These are phyloP conservation scores for Pterostichus niger DNA, from an alignment of 2,888 invertebrate species.

Conservation along the genomic window DNA sequence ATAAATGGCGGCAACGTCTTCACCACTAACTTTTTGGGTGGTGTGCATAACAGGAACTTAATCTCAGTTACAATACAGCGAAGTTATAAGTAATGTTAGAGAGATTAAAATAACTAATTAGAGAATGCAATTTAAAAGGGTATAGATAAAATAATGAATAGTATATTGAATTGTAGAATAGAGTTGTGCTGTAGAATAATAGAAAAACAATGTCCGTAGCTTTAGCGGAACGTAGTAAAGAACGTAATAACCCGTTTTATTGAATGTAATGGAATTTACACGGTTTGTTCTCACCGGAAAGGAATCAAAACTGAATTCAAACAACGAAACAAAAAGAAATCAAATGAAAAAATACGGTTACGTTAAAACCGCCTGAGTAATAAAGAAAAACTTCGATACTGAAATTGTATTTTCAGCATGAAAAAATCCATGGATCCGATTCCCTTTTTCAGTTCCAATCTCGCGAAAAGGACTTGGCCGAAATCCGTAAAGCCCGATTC, in stretches of 20 bases:
- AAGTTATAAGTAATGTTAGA: too few relatives aligned
- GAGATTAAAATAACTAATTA: too few relatives aligned
- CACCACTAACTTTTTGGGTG: too few relatives aligned
- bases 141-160: too few relatives aligned
- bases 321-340: conserved; percentile 27
- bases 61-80: too few relatives aligned
- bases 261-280: conserved; percentile 16
- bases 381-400: conserved; percentile 64
- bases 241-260: not conserved
- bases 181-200: too few relatives aligned
- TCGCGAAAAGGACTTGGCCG: conserved; percentile 56
- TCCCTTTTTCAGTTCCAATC: conserved; percentile 66
- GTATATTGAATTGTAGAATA: too few relatives aligned
- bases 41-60: too few relatives aligned
- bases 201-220: too few relatives aligned
- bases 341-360: conserved; percentile 56
- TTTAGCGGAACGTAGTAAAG: not conserved
- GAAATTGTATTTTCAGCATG: conserved; percentile 64
- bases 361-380: conserved; percentile 47
- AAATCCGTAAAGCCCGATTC: conserved; percentile 67
- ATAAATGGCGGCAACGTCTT: too few relatives aligned
- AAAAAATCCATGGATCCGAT: conserved; percentile 62
- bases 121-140: too few relatives aligned
- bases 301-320: conserved; percentile 4
- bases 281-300: not conserved